Base-by-base conservation (phyloP, 2,888 invertebrate genomes). In the Orthonychiurus folsomi region DNA sequence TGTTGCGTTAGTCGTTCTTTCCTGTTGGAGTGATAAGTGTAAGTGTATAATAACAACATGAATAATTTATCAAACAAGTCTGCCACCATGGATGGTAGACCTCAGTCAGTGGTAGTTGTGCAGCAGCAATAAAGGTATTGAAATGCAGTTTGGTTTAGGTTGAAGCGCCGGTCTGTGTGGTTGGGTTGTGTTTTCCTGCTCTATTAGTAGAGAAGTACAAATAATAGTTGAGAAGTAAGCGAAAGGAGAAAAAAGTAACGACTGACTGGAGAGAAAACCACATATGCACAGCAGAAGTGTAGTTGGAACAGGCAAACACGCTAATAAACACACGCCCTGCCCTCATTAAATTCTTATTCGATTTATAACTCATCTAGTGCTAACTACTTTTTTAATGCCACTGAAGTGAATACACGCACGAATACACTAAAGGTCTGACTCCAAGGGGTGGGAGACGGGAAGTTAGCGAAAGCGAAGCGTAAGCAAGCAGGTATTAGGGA, bases 21-120 rank as follows among this genome's bases (percentile, higher is more conserved):
- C n/a, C n/a, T 37, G 37, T 37, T 37, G 37, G 15, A 9, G 37
- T 37, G 37, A 37, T 37, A 37, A 37, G 37, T 37, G 37, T 15
- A 37, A 37, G 37, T 37, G 37, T 37, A n/a, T n/a, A 37, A 37
- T 37, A 37, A 37, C 37, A 37, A 37, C 37, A 37, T 37, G 37
- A 37, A 37, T 37, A 37, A 37, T 37, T 37, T 37, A 37, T 37
- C 15, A 37, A 5, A 15, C 37, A 37, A 37, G 37, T 5, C 15
- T 37, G 37, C 15, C 9, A 15, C 37, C 5, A 15, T 37, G 37
- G 37, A 5, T 37, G 5, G 37, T 15, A 37, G 37, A 37, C 15
- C 9, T 37, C 37, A 37, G 37, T 37, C 5, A 37, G 5, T 5
- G 37, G 37, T 37, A 5, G 37, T 37, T 37, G 37, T 37, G 5